Percentiles rank a stretch among this genome's conserved stretches.
These are phyloP conservation scores for Elymnias hypermnestra DNA, from an alignment of 1,140 invertebrate genomes.

Conservation along the genomic window DNA sequence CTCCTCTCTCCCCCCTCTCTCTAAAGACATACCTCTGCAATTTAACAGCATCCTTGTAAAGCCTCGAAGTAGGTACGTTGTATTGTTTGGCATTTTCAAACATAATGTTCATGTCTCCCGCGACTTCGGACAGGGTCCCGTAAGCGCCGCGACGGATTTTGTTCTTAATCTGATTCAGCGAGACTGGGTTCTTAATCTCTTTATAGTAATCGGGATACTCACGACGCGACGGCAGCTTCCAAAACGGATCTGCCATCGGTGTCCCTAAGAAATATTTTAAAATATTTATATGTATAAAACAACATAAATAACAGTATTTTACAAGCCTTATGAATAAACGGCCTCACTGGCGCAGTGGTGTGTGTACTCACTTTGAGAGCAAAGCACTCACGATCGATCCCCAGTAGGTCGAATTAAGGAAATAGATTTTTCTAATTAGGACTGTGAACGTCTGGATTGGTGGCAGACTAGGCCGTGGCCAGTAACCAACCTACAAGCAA, in stretches of 20 bases:
- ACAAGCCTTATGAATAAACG: no score
- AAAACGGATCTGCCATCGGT: constrained; percentile 91
- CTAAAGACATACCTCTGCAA: constrained; percentile 58
- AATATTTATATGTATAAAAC: no score
- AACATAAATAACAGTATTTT: no score
- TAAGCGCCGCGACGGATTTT: constrained; percentile 93
- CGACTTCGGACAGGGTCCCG: constrained; percentile 90
- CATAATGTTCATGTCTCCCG: constrained; percentile 98
- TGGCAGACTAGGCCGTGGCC: no score
- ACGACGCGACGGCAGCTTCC: constrained; percentile 92
- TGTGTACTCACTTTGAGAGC: no score
- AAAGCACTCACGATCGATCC: no score
- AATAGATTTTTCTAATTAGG: no score
- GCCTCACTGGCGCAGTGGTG: no score
- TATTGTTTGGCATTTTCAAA: constrained; percentile 98
- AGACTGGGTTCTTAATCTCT: constrained; percentile 97
- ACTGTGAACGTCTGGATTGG: no score
- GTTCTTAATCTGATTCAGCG: constrained; percentile 93
- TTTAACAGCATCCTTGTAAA: constrained; percentile 86
- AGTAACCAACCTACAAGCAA: no score
- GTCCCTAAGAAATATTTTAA: constrained; percentile 79
- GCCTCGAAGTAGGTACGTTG: constrained; percentile 90
- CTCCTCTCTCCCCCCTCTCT: no score
- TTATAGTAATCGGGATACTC: constrained; percentile 98
- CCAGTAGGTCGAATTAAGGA: no score